phyloP scores from a whole-genome alignment of 2,888 invertebrate species.

The Liopterus haemorrhoidalis region DNA sequence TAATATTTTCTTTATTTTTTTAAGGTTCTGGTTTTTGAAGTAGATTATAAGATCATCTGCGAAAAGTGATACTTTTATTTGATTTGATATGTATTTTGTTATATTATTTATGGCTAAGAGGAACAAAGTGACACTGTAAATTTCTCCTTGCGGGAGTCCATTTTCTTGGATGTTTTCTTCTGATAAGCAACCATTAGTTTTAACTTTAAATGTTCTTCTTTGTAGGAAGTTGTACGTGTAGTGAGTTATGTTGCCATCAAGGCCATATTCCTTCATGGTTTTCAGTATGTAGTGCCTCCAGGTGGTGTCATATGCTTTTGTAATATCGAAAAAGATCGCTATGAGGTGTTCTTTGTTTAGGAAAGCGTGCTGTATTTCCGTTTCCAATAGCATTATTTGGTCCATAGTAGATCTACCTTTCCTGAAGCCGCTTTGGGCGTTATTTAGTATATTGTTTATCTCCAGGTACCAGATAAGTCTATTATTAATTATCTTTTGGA shows the following conservation, averaged over 20 bases:
- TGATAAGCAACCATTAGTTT: neutral
- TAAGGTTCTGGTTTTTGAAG: neutral
- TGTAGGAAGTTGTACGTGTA: neutral
- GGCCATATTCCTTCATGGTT: neutral
- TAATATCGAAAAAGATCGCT: slow-evolving; percentile 1
- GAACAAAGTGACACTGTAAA: slow-evolving; percentile 5
- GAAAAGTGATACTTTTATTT: neutral
- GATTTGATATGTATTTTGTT: neutral
- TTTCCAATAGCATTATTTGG: neutral
- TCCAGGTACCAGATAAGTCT: slow-evolving; percentile 2
- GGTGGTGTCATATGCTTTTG: neutral
- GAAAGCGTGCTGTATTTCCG: neutral
- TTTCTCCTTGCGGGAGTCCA: slow-evolving; percentile 2
- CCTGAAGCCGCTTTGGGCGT: neutral
- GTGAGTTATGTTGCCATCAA: neutral
- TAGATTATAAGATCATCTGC: slow-evolving; percentile 4
- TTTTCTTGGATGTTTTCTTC: neutral
- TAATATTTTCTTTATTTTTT: neutral
- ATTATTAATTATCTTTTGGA: neutral
- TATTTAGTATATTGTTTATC: neutral
- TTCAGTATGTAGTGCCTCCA: slow-evolving; percentile 1
- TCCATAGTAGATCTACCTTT: slow-evolving; percentile 5
- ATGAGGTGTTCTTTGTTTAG: neutral
- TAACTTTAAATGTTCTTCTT: neutral
- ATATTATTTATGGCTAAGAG: slow-evolving; percentile 1